These are phyloP conservation scores for Synanthedon myopaeformis DNA, from an alignment of 2,888 invertebrate genomes.

Conservation along the genomic window DNA sequence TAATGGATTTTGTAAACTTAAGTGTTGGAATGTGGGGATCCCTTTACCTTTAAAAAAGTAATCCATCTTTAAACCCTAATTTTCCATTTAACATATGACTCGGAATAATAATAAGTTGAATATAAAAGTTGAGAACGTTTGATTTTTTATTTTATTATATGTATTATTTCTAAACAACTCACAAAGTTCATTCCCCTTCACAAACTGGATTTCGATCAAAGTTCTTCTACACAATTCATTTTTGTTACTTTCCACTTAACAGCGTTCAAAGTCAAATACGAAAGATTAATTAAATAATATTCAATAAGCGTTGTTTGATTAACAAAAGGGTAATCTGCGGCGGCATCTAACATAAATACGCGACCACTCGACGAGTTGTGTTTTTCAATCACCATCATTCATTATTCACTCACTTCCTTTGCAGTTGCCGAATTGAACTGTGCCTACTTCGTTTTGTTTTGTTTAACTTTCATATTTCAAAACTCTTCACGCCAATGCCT, in stretches of 20 bases:
- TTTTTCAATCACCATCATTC: conserved; percentile 67
- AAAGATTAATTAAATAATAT: conserved; percentile 66
- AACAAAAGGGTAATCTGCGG: conserved; percentile 65
- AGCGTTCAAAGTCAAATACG: conserved; percentile 50
- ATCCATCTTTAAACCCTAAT: conserved; percentile 38
- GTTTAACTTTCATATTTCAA: conserved; percentile 64
- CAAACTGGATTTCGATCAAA: conserved; percentile 5
- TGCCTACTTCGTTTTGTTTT: conserved; percentile 52
- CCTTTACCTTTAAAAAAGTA: conserved; percentile 34
- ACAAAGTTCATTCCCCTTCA: neutral
- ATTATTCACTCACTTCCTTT: conserved; percentile 66
- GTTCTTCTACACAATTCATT: conserved; percentile 11
- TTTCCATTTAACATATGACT: conserved; percentile 38
- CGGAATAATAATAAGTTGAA: conserved; percentile 29
- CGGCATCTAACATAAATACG: conserved; percentile 67
- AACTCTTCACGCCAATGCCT: conserved; percentile 36
- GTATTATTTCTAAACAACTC: neutral
- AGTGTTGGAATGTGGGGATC: conserved; percentile 43
- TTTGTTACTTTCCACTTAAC: conserved; percentile 16
- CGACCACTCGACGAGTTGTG: conserved; percentile 52
- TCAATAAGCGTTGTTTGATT: conserved; percentile 66
- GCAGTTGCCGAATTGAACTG: conserved; percentile 60
- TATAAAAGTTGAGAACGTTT: conserved; percentile 24
- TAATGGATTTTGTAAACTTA: conserved; percentile 60
- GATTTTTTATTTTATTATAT: conserved; percentile 3